Percentiles rank a stretch among this genome's conserved stretches.
Evolutionary conservation across 2,113 vertebrate genomes (phyloP).

Genomic region (Clupea harengus): DNA sequence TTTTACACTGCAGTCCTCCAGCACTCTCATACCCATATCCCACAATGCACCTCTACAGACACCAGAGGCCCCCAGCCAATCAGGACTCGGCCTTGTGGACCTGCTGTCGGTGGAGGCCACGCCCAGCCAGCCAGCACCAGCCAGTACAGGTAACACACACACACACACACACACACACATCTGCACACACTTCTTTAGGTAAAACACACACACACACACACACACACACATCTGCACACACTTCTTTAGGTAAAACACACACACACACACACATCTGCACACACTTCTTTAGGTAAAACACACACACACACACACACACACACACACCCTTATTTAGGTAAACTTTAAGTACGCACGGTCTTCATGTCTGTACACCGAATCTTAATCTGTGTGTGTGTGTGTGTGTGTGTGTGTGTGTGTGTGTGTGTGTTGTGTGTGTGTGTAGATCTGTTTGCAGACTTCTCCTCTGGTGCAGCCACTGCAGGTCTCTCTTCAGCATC

Average conservation of each 20-base stretch:
- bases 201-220: not conserved
- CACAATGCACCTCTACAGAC: slow-evolving; percentile 56
- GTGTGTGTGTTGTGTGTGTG: slow-evolving; percentile 60
- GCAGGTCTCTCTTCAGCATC: slow-evolving; percentile 72
- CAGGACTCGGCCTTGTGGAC: slow-evolving; percentile 78
- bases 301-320: too few relatives aligned
- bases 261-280: not conserved
- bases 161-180: not conserved
- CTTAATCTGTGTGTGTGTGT: not conserved
- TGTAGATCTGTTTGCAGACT: slow-evolving; percentile 89
- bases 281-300: not conserved
- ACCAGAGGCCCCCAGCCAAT: slow-evolving; percentile 65
- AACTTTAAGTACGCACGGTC: too few relatives aligned
- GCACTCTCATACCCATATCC: too few relatives aligned
- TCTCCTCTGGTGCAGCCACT: slow-evolving; percentile 80
- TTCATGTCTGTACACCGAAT: not conserved
- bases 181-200: too few relatives aligned
- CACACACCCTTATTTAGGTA: too few relatives aligned
- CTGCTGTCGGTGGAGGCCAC: slow-evolving; percentile 81
- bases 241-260: not conserved
- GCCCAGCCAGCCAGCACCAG: slow-evolving; percentile 45
- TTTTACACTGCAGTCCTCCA: too few relatives aligned
- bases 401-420: slow-evolving; percentile 54
- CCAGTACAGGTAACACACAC: slow-evolving; percentile 68
- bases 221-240: not conserved